Conservation (phyloP, 2,797 vertebrate genomes). For the Macrochelys suwanniensis region DNA sequence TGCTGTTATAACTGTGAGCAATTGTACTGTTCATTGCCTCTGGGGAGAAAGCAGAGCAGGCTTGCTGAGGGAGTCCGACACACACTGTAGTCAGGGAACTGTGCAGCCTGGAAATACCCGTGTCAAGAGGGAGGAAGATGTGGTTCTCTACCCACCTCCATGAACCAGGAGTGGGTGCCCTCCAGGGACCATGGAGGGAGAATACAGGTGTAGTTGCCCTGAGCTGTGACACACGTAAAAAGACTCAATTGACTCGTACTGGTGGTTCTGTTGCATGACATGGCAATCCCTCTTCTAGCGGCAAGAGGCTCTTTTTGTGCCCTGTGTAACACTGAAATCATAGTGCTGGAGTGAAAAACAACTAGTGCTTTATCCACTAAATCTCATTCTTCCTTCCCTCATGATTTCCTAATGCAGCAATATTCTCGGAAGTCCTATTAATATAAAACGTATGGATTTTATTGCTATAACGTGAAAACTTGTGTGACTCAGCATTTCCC, state of each 20-base stretch:
- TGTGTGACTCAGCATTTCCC: constrained; percentile 61
- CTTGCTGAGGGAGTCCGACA: neutral
- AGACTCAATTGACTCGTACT: neutral
- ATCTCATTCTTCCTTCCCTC: constrained; percentile 27
- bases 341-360: neutral
- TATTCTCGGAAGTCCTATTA: constrained; percentile 50
- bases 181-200: neutral
- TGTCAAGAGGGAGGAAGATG: neutral
- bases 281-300: neutral
- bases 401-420: neutral
- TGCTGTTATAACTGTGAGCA: neutral
- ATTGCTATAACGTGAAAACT: constrained; percentile 3
- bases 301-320: neutral
- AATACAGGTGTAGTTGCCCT: neutral
- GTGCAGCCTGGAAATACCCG: neutral
- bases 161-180: neutral
- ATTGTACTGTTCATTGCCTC: neutral
- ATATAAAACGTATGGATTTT: constrained; percentile 37
- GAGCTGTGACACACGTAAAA: neutral
- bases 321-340: neutral
- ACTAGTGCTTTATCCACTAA: constrained; percentile 4
- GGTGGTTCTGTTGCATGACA: neutral
- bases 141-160: neutral
- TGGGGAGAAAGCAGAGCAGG: neutral
- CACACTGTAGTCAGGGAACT: neutral